Evolutionary conservation across 2,113 vertebrate genomes (phyloP), one percentile per base, ranked within the genome.

Genomic region (Siphamia tubifer): DNA sequence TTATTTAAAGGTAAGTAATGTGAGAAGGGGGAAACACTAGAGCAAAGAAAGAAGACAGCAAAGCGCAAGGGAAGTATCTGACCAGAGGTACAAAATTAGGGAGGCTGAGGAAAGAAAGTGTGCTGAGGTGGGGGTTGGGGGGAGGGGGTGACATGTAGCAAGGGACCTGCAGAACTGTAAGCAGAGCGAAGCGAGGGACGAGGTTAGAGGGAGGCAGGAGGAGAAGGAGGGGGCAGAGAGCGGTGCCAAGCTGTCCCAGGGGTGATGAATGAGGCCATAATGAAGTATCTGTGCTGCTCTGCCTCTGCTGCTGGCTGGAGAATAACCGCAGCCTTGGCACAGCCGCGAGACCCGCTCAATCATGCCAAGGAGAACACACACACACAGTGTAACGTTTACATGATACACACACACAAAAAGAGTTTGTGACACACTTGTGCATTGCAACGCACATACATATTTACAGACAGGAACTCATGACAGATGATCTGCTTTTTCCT

Each of bases 221-320:
- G 38, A 39, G 63, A 27, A 31, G 27, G 47, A 44, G 68, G 12
- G 52, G 77, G 55, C 32, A 64, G 61, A 60, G 74, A 69, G 57
- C 12, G 6, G 58, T 80, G 86, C 87, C 91, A 90, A 85, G 69
- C 34, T 81, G 54, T 90, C 83, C 87, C 75, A 54, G 44, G 47
- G 68, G 84, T 90, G 90, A 91, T 90, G 86, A 89, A 92, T 87
- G 90, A 88, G 78, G 67, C 77, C 86, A 79, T 88, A 90, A 91
- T 88, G 84, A 90, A 89, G 80, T 79, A 70, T 86, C 79, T 82
- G 64, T 84, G 73, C 83, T 79, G 44, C 32, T 76, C 77, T 70
- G 76, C 62, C 49, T 63, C 70, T 38, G 68, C 65, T 42, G 72
- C 81, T 81, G 79, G 79, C 75, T 87, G 64, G 64, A 81, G 77